These are phyloP conservation scores for Rosalia funebris DNA, from an alignment of 2,888 invertebrate genomes.

Conservation along the genomic window DNA sequence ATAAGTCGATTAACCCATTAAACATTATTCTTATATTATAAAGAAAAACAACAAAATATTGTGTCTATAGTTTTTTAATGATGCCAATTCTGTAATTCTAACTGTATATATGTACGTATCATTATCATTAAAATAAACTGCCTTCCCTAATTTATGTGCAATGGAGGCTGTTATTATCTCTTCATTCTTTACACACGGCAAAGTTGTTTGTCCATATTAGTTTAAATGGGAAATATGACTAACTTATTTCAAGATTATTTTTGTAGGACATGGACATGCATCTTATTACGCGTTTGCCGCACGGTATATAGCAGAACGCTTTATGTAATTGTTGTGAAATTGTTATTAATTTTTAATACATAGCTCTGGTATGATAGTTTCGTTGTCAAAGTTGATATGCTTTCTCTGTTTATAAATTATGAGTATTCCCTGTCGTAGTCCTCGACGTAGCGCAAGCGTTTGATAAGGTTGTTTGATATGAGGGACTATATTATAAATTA, in stretches of 20 bases:
- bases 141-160: slow-evolving; percentile 31
- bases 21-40: no score
- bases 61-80: no score
- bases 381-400: not conserved
- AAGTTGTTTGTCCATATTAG: slow-evolving; percentile 41
- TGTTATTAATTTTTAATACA: slow-evolving; percentile 8
- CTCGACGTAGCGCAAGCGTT: no score
- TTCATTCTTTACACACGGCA: slow-evolving; percentile 1
- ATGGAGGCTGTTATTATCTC: slow-evolving; percentile 38
- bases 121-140: not conserved
- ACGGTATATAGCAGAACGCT: slow-evolving; percentile 6
- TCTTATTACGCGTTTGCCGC: slow-evolving; percentile 11
- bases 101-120: no score
- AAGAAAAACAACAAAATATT: no score
- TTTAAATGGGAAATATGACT: slow-evolving; percentile 42
- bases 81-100: no score
- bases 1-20: no score
- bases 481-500: no score
- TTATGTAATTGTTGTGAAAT: slow-evolving; percentile 17
- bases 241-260: slow-evolving; percentile 40
- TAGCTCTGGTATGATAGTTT: not conserved
- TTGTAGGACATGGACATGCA: slow-evolving; percentile 44
- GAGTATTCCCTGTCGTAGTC: no score
- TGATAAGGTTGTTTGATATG: no score
- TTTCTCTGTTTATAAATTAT: not conserved